Evolutionary conservation across 2,113 vertebrate genomes (phyloP).

Genomic region (Oryzias javanicus): DNA sequence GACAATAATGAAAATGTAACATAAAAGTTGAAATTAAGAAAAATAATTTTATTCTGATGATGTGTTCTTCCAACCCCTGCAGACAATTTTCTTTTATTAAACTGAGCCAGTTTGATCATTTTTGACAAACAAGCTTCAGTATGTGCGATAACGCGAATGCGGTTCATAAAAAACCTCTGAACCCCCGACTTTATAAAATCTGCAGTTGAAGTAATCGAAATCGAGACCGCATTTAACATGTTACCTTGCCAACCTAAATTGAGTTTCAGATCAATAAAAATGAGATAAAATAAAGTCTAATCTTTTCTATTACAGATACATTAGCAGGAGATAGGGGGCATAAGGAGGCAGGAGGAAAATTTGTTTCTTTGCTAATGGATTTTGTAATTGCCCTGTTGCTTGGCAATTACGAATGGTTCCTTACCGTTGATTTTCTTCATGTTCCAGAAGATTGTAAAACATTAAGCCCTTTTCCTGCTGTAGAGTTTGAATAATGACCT

Average conservation of each 20-base stretch:
- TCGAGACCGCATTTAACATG: conserved; percentile 30
- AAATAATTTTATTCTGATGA: background rate
- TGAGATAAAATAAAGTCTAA: conserved; percentile 38
- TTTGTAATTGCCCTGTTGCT: conserved; percentile 52
- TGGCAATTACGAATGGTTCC: conserved; percentile 33
- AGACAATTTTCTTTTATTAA: background rate
- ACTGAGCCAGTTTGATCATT: background rate
- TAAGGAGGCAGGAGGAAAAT: conserved; percentile 13
- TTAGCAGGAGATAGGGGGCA: conserved; percentile 27
- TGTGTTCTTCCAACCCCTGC: too few relatives aligned
- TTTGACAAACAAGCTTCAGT: background rate
- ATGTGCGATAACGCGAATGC: background rate
- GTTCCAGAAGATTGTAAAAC: conserved; percentile 37
- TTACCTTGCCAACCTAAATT: conserved; percentile 18
- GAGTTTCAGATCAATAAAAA: conserved; percentile 34
- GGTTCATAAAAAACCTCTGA: conserved; percentile 14
- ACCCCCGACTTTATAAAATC: conserved; percentile 5
- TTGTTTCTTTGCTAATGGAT: conserved; percentile 52
- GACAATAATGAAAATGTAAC: background rate
- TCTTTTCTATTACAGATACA: conserved; percentile 47
- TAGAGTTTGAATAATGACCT: conserved; percentile 37
- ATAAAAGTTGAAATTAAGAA: background rate
- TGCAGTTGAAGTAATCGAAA: background rate
- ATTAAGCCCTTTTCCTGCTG: conserved; percentile 18
- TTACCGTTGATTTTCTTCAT: conserved; percentile 32